phyloP scores from a whole-genome alignment of 2,888 invertebrate genomes.

The Lasioglossum zephyrum region DNA sequence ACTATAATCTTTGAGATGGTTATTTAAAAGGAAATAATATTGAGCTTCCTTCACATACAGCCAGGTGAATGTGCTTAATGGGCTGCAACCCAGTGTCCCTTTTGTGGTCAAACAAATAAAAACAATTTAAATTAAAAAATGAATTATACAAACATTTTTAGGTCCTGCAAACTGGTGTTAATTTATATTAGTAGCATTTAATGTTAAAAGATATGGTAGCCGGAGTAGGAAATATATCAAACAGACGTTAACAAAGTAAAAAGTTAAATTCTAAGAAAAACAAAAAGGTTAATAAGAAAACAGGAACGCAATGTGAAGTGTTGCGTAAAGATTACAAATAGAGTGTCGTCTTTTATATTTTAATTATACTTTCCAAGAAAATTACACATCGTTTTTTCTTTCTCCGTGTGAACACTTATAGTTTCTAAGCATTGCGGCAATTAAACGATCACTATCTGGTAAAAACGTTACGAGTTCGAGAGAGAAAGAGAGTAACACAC shows the following conservation, averaged over 20 bases:
- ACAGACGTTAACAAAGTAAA: not conserved
- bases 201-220: not conserved
- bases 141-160: too few relatives aligned
- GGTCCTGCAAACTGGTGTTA: too few relatives aligned
- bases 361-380: not conserved
- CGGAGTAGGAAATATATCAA: not conserved
- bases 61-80: too few relatives aligned
- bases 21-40: too few relatives aligned
- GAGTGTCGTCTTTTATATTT: not conserved
- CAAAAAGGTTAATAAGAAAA: not conserved
- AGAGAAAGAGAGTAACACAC: not conserved
- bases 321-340: not conserved
- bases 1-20: too few relatives aligned
- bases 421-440: not conserved
- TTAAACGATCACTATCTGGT: not conserved
- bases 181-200: not conserved
- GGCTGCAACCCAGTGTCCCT: too few relatives aligned
- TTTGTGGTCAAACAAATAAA: too few relatives aligned
- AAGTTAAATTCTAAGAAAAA: not conserved
- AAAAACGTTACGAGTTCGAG: not conserved
- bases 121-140: too few relatives aligned
- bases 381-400: not conserved
- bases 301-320: not conserved
- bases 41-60: too few relatives aligned
- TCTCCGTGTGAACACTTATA: not conserved